Evolutionary conservation across 2,113 vertebrate genomes (phyloP), one percentile per base, ranked within the genome.

Genomic region (Sinocyclocheilus anshuiensis): DNA sequence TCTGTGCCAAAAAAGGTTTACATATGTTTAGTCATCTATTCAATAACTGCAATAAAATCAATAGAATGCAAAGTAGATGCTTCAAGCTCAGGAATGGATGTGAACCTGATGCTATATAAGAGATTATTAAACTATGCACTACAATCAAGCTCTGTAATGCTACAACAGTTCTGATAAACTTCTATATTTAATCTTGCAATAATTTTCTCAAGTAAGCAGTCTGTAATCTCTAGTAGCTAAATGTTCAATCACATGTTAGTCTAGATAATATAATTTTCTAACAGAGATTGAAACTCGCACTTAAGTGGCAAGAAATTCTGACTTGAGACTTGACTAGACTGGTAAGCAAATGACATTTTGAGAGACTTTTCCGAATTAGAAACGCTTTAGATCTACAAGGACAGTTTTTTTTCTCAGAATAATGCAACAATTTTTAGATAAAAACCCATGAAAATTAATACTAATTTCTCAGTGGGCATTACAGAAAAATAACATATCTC

Each of bases 1-100:
- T 36, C 45, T 55, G 67, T 83, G 81, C 81, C 81, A 83, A 83
- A 83, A 45, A 33, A 72, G 22, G 48, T 71, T 83, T 83, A 83
- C 81, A 53, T n/a, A 59, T 8, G 15, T 55, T 36, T 42, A 29
- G 13, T 82, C 6, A 13, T 74, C 33, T 83, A n/a, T 74, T 74
- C 22, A 36, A 11, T 74, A 83, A 59, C 22, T 83, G 67, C 81
- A 71, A 69, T 82, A 65, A 65, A 65, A 82, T 71, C 63, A 53
- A 53, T 39, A 55, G 45, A 83, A 33, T 69, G 42, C 26, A 42
- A 83, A 57, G 20, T 83, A 74, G 13, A 39, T 39, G 45, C 39
- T 26, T 81, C 61, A 36, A 39, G 48, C 69, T 74, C 33, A 83
- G 50, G 81, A 83, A 55, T 72, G 6, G 50, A 55, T 83, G 59